Base-by-base conservation (phyloP, 2,888 invertebrate genomes). In the Caenorhabditis zanzibari region DNA sequence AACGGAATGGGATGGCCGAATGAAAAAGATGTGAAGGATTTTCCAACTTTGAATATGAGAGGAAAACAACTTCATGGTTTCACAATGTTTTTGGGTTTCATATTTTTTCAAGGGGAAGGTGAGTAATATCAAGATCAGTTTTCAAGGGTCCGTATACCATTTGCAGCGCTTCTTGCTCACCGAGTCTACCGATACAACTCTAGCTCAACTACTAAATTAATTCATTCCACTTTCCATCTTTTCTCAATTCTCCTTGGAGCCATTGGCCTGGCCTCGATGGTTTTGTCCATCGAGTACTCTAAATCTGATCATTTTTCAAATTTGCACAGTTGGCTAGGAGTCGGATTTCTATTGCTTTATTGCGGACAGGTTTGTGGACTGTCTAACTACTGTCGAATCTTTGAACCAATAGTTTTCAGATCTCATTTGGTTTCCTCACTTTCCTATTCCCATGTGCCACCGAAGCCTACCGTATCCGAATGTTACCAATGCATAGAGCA, bases 21-120 rank as follows among this genome's bases (percentile, higher is more conserved):
- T 12, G 38, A 64, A 32, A 22, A 28, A n/a, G 47, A 28, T n/a
- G 28, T 28, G 6, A 3, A 6, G 26, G 26, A 28, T 9, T 26
- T 38, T n/a, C 41, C 19, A 5, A 16, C n/a, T 6, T 10, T 64
- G 2, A 44, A 22, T 0, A 44, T 64, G 44, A 44, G 26, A 24
- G 72, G 74, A 32, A 38, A 59, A 5, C 61, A 81, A 28, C 72
- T 85, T 35, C 86, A 85, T 58, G 86, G 82, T 52, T 79, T 85
- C 28, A 79, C 90, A 61, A 88, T 86, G 86, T 75, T 82, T 32
- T 68, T 82, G 26, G 89, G 82, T 12, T 68, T 90, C 12, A 82
- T 90, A 5, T 88, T 88, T 79, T 84, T 89, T 35, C 90, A 90
- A 68, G 90, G 90, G 61, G 90, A 90, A 87, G 88, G 90, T 88